Evolutionary conservation across 2,113 vertebrate genomes (phyloP).

Genomic region (Oncorhynchus keta): DNA sequence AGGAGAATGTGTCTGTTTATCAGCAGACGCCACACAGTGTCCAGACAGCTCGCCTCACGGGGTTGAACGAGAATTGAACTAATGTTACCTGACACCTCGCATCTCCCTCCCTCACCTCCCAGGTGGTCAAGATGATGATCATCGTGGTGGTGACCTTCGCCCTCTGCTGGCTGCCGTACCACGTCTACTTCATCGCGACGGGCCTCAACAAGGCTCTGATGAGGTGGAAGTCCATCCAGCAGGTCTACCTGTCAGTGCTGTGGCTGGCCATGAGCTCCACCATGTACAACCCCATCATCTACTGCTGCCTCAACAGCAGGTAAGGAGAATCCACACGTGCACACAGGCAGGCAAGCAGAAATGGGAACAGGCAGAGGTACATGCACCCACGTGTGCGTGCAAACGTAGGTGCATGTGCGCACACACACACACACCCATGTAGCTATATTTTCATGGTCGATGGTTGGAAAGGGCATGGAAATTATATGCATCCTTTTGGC

Average conservation of each 20-base stretch:
- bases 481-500: no score
- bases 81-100: no score
- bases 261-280: constrained; percentile 98
- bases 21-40: no score
- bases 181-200: constrained; percentile 90
- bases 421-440: neutral
- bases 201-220: constrained; percentile 82
- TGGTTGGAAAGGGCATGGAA: no score
- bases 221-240: constrained; percentile 93
- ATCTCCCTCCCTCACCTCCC: constrained; percentile 32
- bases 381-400: no score
- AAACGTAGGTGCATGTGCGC: no score
- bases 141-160: constrained; percentile 95
- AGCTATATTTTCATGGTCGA: no score
- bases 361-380: neutral
- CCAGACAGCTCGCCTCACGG: no score
- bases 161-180: constrained; percentile 95
- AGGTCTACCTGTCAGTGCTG: constrained; percentile 91
- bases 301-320: constrained; percentile 98
- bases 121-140: constrained; percentile 99
- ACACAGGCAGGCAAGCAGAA: neutral
- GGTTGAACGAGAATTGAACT: no score
- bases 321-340: constrained; percentile 54
- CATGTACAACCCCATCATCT: constrained; percentile 99
- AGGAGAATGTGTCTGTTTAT: no score